These are phyloP conservation scores for Rhinichthys klamathensis DNA, from an alignment of 2,113 vertebrate species.

Conservation along the genomic window DNA sequence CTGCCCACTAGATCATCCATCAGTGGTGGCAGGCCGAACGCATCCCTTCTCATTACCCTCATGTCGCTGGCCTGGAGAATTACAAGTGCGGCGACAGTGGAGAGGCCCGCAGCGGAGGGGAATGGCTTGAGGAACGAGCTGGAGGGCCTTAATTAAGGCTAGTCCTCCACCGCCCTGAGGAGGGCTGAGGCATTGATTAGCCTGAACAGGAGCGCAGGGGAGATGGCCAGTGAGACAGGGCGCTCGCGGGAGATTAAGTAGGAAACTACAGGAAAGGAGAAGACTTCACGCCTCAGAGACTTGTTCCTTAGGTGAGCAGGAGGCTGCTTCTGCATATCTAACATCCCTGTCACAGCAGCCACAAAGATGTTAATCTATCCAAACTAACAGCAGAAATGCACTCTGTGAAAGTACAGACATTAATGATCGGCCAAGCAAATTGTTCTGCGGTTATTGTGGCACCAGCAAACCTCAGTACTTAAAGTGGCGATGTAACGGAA, in stretches of 20 bases:
- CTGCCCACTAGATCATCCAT: slow-evolving; percentile 66
- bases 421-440: slow-evolving; percentile 9
- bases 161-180: slow-evolving; percentile 35
- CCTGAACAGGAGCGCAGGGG: slow-evolving; percentile 55
- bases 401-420: slow-evolving; percentile 7
- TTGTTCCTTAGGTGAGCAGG: slow-evolving; percentile 52
- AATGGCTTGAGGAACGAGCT: slow-evolving; percentile 69
- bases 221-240: slow-evolving; percentile 58
- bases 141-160: slow-evolving; percentile 71
- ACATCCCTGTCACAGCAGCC: slow-evolving; percentile 52
- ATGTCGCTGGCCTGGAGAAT: slow-evolving; percentile 65
- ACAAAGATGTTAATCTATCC: slow-evolving; percentile 57
- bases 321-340: slow-evolving; percentile 62
- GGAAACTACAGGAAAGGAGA: slow-evolving; percentile 57
- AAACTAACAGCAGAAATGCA: slow-evolving; percentile 45
- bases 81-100: slow-evolving; percentile 66
- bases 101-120: slow-evolving; percentile 65
- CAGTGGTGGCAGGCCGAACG: slow-evolving; percentile 47
- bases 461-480: neutral
- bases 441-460: neutral
- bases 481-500: neutral
- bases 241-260: slow-evolving; percentile 60
- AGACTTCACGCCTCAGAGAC: slow-evolving; percentile 59
- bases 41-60: slow-evolving; percentile 67
- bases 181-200: slow-evolving; percentile 62